A percentile compares a stretch with the other conserved stretches of the same genome.
phyloP scores from a whole-genome alignment of 2,113 vertebrate genomes.

The Rhegmatorhina hoffmannsi region DNA sequence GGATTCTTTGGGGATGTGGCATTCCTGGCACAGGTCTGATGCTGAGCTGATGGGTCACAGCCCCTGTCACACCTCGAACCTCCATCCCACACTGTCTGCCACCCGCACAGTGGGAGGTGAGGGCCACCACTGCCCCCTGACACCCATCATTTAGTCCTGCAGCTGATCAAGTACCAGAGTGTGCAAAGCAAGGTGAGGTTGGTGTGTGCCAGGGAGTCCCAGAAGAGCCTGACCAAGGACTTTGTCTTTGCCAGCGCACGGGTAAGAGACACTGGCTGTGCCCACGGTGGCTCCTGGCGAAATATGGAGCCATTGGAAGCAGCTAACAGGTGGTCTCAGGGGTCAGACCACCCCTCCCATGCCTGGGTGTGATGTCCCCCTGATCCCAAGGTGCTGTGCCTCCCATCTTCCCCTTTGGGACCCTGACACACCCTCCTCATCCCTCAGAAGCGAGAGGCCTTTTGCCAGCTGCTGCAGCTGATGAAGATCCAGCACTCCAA shows the following conservation, averaged over 20 bases:
- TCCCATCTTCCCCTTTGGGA: not conserved
- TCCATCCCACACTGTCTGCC: rapidly evolving
- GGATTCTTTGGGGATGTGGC: rapidly evolving
- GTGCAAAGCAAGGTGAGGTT: conserved; percentile 79
- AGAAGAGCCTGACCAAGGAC: conserved; percentile 78
- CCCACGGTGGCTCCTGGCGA: rapidly evolving
- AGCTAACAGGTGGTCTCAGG: not conserved
- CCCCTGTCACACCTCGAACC: rapidly evolving
- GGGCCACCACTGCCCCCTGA: not conserved
- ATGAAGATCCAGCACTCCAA: conserved; percentile 82
- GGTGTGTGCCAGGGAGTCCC: conserved; percentile 74
- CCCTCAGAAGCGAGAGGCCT: conserved; percentile 83
- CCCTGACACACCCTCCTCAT: rapidly evolving
- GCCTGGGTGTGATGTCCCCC: rapidly evolving
- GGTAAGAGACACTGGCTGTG: not conserved
- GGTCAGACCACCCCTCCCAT: not conserved
- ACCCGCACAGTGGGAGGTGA: rapidly evolving
- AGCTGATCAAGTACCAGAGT: conserved; percentile 85
- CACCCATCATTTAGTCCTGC: conserved; percentile 71
- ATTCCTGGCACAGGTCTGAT: not conserved
- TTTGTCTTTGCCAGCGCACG: conserved; percentile 79
- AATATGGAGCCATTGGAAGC: rapidly evolving
- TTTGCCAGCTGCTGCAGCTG: conserved; percentile 86
- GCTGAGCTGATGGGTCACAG: not conserved
- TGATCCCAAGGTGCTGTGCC: not conserved